Conservation (phyloP, 2,797 vertebrate genomes). For the Australoheros facetus region DNA sequence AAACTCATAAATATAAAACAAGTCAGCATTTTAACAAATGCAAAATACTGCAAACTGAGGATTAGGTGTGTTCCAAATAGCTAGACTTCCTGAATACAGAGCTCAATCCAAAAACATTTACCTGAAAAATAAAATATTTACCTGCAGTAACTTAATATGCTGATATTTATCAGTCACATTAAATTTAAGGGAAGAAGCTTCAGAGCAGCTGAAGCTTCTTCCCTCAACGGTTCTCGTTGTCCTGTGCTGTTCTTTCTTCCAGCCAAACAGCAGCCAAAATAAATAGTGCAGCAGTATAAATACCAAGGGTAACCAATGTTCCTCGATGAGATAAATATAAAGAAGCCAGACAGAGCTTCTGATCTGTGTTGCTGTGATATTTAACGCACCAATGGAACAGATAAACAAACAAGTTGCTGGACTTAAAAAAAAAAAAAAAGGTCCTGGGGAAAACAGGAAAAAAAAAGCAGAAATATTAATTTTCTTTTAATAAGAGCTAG, state of each 20-base stretch:
- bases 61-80: background rate
- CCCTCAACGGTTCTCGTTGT: background rate
- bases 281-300: conserved; percentile 14
- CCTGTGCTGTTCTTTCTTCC: background rate
- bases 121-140: background rate
- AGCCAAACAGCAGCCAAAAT: conserved; percentile 1
- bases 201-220: background rate
- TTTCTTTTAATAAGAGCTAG: background rate
- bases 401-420: background rate
- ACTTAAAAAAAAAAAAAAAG: background rate
- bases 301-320: conserved; percentile 6
- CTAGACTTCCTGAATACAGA: background rate
- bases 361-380: conserved; percentile 25
- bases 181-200: background rate
- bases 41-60: conserved; percentile 11
- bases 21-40: background rate
- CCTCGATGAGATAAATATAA: conserved; percentile 31
- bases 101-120: background rate
- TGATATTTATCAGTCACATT: background rate
- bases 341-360: conserved; percentile 20
- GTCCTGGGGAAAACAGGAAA: background rate
- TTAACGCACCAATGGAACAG: conserved; percentile 15
- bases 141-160: background rate
- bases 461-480: accelerated
- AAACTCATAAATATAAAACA: conserved; percentile 31